Percentiles rank a stretch among this genome's conserved stretches.
These are phyloP conservation scores for Rhabditoides inermis DNA, from an alignment of 2,888 invertebrate species.

Conservation along the genomic window DNA sequence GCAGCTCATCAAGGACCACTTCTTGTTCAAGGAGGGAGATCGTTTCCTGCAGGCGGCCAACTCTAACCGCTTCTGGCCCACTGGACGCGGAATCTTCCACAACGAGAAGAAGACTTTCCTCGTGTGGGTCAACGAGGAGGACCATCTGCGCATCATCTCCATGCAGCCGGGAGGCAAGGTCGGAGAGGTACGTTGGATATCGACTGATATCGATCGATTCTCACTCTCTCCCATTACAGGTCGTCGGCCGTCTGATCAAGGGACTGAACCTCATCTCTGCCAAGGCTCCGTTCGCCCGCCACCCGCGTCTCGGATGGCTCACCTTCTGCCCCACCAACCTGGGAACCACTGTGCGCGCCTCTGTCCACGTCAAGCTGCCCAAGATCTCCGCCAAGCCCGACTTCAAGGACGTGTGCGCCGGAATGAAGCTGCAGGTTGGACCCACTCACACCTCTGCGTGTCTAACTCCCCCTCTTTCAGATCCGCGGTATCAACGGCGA, in stretches of 20 bases:
- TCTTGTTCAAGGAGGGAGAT: constrained; percentile 60
- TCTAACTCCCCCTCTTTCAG: constrained; percentile 58
- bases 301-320: constrained; percentile 70
- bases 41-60: constrained; percentile 27
- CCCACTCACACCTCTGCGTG: constrained; percentile 68
- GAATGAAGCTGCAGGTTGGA: constrained; percentile 66
- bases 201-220: neutral
- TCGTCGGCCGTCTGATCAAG: constrained; percentile 17
- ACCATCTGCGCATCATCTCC: constrained; percentile 73
- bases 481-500: constrained; percentile 70
- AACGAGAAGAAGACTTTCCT: constrained; percentile 70
- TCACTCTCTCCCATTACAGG: neutral
- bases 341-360: constrained; percentile 79
- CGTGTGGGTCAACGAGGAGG: constrained; percentile 81
- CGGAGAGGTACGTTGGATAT: constrained; percentile 63
- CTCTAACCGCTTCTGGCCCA: constrained; percentile 18
- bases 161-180: constrained; percentile 67
- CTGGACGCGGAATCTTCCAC: constrained; percentile 73
- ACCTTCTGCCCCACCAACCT: constrained; percentile 74
- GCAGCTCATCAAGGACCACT: constrained; percentile 82
- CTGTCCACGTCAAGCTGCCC: constrained; percentile 79
- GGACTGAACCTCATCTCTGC: constrained; percentile 14
- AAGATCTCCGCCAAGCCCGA: constrained; percentile 57
- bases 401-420: constrained; percentile 64
- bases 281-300: constrained; percentile 16